Percentiles rank a stretch among this genome's conserved stretches.
phyloP scores from a whole-genome alignment of 2,888 invertebrate genomes.

The Polylopha cassiicola region DNA sequence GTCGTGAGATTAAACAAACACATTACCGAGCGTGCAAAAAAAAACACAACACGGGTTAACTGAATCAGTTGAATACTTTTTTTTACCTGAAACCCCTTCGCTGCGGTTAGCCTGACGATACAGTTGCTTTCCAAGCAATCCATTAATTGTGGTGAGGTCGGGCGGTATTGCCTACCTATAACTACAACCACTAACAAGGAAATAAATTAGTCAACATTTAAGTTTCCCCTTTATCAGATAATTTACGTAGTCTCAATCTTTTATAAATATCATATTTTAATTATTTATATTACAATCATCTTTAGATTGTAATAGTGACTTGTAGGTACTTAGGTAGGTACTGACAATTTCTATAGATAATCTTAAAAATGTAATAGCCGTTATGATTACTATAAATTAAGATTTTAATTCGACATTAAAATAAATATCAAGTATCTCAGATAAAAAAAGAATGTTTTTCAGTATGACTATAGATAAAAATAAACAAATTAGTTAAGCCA shows the following conservation, averaged over 20 bases:
- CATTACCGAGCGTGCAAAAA: no score
- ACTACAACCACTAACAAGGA: conserved; percentile 13
- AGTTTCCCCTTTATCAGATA: not conserved
- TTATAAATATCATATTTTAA: no score
- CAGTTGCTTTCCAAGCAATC: conserved; percentile 16
- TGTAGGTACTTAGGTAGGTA: no score
- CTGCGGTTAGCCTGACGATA: conserved; percentile 17
- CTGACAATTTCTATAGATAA: no score
- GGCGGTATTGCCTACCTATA: conserved; percentile 7
- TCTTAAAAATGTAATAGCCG: no score
- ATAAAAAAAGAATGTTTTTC: not conserved
- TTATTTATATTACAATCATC: no score
- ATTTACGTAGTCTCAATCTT: no score
- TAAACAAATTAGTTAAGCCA: conserved; percentile 47
- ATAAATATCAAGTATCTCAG: no score
- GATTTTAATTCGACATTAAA: no score
- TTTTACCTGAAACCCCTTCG: conserved; percentile 8
- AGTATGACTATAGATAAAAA: not conserved
- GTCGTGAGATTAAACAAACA: no score
- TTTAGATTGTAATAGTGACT: no score
- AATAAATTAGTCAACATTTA: conserved; percentile 10
- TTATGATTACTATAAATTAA: no score
- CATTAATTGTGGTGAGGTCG: conserved; percentile 18
- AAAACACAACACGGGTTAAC: not conserved
- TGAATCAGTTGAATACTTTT: not conserved